Evolutionary conservation across 2,797 vertebrate species (phyloP).

Genomic region (Scyliorhinus canicula): DNA sequence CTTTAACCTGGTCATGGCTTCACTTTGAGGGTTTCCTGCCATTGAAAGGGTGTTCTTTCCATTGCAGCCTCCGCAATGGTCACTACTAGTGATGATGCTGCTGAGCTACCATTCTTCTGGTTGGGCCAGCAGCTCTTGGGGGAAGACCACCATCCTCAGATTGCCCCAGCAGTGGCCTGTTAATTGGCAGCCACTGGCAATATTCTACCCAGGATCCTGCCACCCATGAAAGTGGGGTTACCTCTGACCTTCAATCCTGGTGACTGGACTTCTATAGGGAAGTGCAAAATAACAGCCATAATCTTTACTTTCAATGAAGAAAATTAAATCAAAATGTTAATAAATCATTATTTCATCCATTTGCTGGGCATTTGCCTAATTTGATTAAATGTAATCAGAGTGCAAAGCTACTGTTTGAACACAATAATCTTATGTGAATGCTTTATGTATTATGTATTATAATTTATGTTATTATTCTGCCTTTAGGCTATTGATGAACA

Average conservation of each 20-base stretch:
- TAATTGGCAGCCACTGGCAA: neutral
- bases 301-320: neutral
- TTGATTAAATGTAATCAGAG: neutral
- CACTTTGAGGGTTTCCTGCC: neutral
- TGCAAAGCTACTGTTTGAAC: neutral
- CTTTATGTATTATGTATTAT: too few species aligned
- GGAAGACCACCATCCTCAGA: too few species aligned
- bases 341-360: neutral
- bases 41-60: neutral
- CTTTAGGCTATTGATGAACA: conserved; percentile 75
- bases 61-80: neutral
- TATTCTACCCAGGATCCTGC: neutral
- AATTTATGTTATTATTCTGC: conserved; percentile 40
- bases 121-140: neutral
- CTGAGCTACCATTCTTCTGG: neutral
- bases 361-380: neutral
- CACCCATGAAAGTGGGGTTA: too few species aligned
- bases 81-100: neutral
- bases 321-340: neutral
- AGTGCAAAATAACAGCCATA: neutral
- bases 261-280: neutral
- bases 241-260: neutral
- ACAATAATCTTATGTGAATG: neutral
- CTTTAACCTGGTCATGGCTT: neutral
- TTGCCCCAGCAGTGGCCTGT: neutral